These are phyloP conservation scores for Drosophila maculinotata DNA, from an alignment of 2,888 invertebrate genomes.

Conservation along the genomic window DNA sequence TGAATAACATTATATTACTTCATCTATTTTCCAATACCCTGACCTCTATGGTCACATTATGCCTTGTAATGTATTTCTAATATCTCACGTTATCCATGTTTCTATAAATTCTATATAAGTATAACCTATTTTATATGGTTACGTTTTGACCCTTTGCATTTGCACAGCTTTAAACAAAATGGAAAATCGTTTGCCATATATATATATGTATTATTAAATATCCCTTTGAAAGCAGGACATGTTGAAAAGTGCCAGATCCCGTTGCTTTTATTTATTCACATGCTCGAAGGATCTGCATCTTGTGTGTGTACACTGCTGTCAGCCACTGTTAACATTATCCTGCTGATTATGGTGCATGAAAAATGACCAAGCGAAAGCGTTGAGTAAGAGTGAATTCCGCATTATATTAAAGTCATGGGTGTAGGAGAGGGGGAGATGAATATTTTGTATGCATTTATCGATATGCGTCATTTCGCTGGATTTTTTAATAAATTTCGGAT, in stretches of 20 bases:
- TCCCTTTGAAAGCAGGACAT: slow-evolving; percentile 2
- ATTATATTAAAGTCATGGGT: neutral
- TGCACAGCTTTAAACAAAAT: neutral
- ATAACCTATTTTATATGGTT: too few species aligned
- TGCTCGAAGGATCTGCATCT: slow-evolving; percentile 34
- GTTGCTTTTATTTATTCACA: slow-evolving; percentile 38
- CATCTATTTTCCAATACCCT: too few species aligned
- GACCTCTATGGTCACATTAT: too few species aligned
- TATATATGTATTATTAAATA: slow-evolving; percentile 10
- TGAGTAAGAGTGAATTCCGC: slow-evolving; percentile 14
- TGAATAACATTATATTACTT: too few species aligned
- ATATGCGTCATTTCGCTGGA: slow-evolving; percentile 48
- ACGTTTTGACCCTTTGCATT: neutral
- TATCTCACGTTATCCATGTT: too few species aligned
- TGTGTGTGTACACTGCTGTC: slow-evolving; percentile 38
- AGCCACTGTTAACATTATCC: slow-evolving; percentile 65
- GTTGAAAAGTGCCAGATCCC: slow-evolving; percentile 18
- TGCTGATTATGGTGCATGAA: slow-evolving; percentile 73
- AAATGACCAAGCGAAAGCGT: slow-evolving; percentile 53
- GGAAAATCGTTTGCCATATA: neutral
- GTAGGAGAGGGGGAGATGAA: slow-evolving; percentile 15
- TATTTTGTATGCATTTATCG: slow-evolving; percentile 72
- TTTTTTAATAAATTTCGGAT: slow-evolving; percentile 73
- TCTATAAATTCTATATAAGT: too few species aligned
- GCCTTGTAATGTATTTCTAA: too few species aligned